Percentiles rank a stretch among this genome's conserved stretches.
Evolutionary conservation across 2,797 vertebrate species (phyloP).

Genomic region (Enteromius treurensis): DNA sequence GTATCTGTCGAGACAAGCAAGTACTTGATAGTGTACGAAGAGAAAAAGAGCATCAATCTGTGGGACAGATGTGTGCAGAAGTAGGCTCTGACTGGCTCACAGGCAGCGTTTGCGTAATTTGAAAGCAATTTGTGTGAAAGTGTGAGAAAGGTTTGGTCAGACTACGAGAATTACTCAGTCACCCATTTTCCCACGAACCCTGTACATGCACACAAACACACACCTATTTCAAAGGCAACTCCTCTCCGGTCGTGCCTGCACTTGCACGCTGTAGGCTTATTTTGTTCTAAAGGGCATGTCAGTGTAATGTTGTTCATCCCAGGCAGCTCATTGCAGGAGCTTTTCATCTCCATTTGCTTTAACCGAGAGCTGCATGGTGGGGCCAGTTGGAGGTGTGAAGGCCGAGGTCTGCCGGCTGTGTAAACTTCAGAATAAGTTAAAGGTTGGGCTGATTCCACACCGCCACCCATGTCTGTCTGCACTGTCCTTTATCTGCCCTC

Average conservation of each 20-base stretch:
- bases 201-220: constrained; percentile 17
- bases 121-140: constrained; percentile 13
- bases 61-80: constrained; percentile 27
- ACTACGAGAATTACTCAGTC: constrained; percentile 10
- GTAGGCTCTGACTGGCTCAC: constrained; percentile 10
- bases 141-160: constrained; percentile 23
- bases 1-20: constrained; percentile 47
- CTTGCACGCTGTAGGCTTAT: constrained; percentile 23
- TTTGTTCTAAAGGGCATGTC: constrained; percentile 37
- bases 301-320: constrained; percentile 32
- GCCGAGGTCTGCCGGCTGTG: constrained; percentile 59
- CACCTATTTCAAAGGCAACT: background rate
- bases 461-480: background rate
- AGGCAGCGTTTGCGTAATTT: constrained; percentile 35
- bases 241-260: constrained; percentile 19
- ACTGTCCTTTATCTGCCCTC: constrained; percentile 6
- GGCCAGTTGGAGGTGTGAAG: constrained; percentile 49
- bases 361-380: constrained; percentile 36
- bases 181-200: constrained; percentile 38
- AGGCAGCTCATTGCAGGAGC: constrained; percentile 36
- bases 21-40: constrained; percentile 34
- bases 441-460: constrained; percentile 16
- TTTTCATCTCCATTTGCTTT: constrained; percentile 43
- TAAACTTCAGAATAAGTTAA: constrained; percentile 56
- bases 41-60: constrained; percentile 17